Conservation (phyloP, 2,888 invertebrate genomes). For the Drosophila prolongata region DNA sequence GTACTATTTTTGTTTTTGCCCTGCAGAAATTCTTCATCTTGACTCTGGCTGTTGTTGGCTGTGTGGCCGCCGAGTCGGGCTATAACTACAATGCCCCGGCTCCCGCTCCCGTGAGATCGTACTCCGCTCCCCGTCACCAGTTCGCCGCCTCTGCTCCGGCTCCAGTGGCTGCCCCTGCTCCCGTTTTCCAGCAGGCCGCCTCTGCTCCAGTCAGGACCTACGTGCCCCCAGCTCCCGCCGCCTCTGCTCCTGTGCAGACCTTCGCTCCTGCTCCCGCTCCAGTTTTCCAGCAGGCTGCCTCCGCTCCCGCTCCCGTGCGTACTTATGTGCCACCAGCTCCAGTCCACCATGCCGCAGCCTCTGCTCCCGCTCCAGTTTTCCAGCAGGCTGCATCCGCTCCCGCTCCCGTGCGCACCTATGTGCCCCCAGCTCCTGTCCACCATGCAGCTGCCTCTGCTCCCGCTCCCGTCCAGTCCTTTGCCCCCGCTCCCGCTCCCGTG, state of each 20-base stretch:
- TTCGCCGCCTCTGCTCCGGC: constrained; percentile 20
- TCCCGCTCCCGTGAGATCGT: constrained; percentile 54
- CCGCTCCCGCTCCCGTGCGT: no score
- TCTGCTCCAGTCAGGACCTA: constrained; percentile 57
- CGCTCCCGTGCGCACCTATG: constrained; percentile 9
- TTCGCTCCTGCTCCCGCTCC: no score
- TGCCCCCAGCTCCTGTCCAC: constrained; percentile 44
- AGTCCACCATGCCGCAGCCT: constrained; percentile 34
- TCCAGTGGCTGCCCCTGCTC: constrained; percentile 37
- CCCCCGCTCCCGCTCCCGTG: constrained; percentile 31
- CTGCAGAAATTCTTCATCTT: constrained; percentile 66
- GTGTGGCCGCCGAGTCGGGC: constrained; percentile 59
- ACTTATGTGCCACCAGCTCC: no score
- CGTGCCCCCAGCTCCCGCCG: constrained; percentile 43
- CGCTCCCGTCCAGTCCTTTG: constrained; percentile 48
- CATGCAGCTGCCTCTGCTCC: constrained; percentile 52
- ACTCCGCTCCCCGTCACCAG: constrained; percentile 44
- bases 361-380: constrained; percentile 31
- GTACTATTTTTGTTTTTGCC: no score
- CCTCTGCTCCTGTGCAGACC: no score
- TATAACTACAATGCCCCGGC: constrained; percentile 70
- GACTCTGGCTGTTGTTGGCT: constrained; percentile 63
- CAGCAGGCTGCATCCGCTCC: constrained; percentile 34
- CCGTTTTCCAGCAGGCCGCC: constrained; percentile 28
- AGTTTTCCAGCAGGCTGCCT: no score